Percentiles rank a stretch among this genome's conserved stretches.
These are phyloP conservation scores for Amphipyra tragopoginis DNA, from an alignment of 2,888 invertebrate species.

Conservation along the genomic window DNA sequence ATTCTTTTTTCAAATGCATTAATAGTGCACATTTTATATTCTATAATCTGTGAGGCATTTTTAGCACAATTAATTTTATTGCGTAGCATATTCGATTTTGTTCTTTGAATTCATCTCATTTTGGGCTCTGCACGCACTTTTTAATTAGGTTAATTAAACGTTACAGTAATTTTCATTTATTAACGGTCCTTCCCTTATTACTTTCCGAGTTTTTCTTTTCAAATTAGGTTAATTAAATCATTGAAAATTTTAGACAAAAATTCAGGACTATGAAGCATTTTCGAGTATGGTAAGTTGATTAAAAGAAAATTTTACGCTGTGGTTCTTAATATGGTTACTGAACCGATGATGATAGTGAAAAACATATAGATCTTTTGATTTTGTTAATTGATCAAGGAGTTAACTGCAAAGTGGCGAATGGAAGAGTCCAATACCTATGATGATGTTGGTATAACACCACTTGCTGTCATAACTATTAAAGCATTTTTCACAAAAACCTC, in stretches of 20 bases:
- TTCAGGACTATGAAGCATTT: neutral
- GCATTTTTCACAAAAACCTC: no score
- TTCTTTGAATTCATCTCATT: constrained; percentile 14
- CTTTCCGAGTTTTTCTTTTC: constrained; percentile 30
- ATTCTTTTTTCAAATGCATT: constrained; percentile 20
- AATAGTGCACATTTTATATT: constrained; percentile 22
- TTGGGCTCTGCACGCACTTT: constrained; percentile 26
- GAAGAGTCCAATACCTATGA: no score
- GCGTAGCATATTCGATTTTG: constrained; percentile 11
- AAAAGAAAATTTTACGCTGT: neutral
- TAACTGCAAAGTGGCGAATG: no score
- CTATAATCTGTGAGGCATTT: constrained; percentile 18
- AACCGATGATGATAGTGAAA: no score
- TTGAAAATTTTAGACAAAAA: constrained; percentile 5
- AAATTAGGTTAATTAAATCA: constrained; percentile 39
- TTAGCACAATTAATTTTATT: constrained; percentile 16
- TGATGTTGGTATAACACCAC: no score
- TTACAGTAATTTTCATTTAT: constrained; percentile 47
- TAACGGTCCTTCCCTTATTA: constrained; percentile 38
- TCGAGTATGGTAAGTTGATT: constrained; percentile 6
- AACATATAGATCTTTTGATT: no score
- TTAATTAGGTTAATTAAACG: constrained; percentile 51
- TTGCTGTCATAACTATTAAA: no score
- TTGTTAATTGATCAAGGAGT: no score
- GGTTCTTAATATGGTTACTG: neutral